phyloP scores from a whole-genome alignment of 2,888 invertebrate genomes.

The Epirrita christyi region DNA sequence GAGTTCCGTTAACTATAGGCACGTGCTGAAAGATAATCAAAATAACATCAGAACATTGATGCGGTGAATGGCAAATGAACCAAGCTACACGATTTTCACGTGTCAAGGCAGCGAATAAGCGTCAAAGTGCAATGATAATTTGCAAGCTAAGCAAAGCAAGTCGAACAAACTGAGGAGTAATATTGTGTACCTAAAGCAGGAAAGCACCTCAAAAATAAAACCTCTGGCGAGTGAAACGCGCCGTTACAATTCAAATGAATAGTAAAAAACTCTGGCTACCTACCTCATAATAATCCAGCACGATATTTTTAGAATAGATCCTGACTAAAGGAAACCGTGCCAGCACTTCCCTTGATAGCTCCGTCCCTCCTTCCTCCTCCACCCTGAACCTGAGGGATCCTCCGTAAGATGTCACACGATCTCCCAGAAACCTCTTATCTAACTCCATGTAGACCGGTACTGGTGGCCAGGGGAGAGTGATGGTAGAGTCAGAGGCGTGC shows the following conservation, averaged over 20 bases:
- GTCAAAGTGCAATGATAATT: too few species aligned
- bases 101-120: too few species aligned
- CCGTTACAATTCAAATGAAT: too few species aligned
- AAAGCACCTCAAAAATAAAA: too few species aligned
- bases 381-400: slow-evolving; percentile 93
- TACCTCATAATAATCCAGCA: slow-evolving; percentile 90
- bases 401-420: slow-evolving; percentile 95
- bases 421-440: slow-evolving; percentile 92
- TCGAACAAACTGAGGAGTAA: too few species aligned
- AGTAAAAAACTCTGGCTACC: not conserved
- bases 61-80: too few species aligned
- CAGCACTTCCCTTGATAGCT: slow-evolving; percentile 83
- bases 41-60: not conserved
- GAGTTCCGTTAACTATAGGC: slow-evolving; percentile 77
- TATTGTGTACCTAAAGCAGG: too few species aligned
- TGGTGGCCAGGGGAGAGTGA: slow-evolving; percentile 77
- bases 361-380: slow-evolving; percentile 86
- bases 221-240: too few species aligned
- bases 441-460: slow-evolving; percentile 93
- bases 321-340: slow-evolving; percentile 91
- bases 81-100: too few species aligned
- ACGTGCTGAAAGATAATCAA: slow-evolving; percentile 55
- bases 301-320: slow-evolving; percentile 90
- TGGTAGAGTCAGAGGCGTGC: slow-evolving; percentile 65
- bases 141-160: too few species aligned